Base-by-base conservation (phyloP, 1,140 invertebrate species). In the Gyrodactylus salaris region DNA sequence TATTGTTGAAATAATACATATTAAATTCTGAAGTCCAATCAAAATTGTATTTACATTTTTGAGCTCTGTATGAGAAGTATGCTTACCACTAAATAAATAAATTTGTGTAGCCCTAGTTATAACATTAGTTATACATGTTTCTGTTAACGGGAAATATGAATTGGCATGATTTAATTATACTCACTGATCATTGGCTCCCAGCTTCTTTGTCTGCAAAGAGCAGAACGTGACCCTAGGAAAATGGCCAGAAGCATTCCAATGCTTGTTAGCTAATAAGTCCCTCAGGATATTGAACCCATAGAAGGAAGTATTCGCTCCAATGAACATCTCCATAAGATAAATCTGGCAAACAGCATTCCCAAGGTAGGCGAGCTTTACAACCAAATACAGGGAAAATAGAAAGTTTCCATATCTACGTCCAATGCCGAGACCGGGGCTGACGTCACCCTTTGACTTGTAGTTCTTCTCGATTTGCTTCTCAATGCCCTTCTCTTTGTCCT, bases 191-290 rank as follows among this genome's bases (percentile, higher is more conserved):
- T 71, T 71, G 7, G 21, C 25, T 25, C 70, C 70, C n/a, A 71
- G 23, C 25, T 71, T 71, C 26, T 71, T 71, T 1, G 70, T 71
- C n/a, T 71, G 21, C 21, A 71, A 24, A 24, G 21, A 21, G 73
- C 79, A 80, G 19, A 79, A 76, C 0, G 79, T 80, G 27, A 80
- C 77, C 25, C 78, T 74, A 0, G 79, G 79, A 74, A 80, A 80
- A 23, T 78, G 75, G 0, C 76, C 76, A 0, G 76, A 77, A 27
- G 77, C 78, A 26, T 76, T 76, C 76, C 77, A 78, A 25, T 73
- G 22, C 21, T 73, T 16, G 20, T 26, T 26, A 20, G 25, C 26
- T n/a, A 73, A 20, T 26, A 73, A 69, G 25, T 73, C 68, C 23
- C 25, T 73, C 20, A 73, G 72, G 24, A 73, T n/a, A 23, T 1